Evolutionary conservation across 2,113 vertebrate genomes (phyloP).

Genomic region (Malurus elegans): DNA sequence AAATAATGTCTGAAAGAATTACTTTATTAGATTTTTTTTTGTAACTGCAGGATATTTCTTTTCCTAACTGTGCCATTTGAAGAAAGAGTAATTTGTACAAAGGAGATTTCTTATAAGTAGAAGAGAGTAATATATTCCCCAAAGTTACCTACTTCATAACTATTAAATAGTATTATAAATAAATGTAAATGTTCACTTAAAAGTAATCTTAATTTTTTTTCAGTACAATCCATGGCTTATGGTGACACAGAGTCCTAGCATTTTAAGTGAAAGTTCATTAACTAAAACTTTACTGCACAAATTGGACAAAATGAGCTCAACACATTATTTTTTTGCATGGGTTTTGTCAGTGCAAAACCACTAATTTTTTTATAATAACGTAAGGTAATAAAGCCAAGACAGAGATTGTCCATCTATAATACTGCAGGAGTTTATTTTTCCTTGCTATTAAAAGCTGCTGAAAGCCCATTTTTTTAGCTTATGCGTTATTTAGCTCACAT

Average conservation of each 20-base stretch:
- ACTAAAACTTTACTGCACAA: neutral
- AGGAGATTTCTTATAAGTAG: neutral
- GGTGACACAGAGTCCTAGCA: neutral
- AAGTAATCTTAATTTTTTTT: neutral
- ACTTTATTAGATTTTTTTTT: neutral
- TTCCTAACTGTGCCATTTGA: neutral
- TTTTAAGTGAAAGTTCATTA: neutral
- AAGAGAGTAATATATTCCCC: neutral
- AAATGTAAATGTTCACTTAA: neutral
- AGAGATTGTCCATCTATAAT: neutral
- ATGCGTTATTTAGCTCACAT: neutral
- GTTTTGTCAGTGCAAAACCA: neutral
- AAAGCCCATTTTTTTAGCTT: neutral
- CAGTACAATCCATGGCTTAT: neutral
- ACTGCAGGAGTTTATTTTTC: constrained; percentile 15
- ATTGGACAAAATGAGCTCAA: neutral
- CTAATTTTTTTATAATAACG: constrained; percentile 19
- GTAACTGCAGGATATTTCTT: neutral
- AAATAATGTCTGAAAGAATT: neutral
- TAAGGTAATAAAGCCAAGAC: neutral
- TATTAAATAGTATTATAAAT: neutral
- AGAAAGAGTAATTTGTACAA: neutral
- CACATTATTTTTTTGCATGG: neutral
- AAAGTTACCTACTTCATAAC: neutral
- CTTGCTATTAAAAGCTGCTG: constrained; percentile 20